These are phyloP conservation scores for Agapostemon virescens DNA, from an alignment of 2,888 invertebrate genomes.

Conservation along the genomic window DNA sequence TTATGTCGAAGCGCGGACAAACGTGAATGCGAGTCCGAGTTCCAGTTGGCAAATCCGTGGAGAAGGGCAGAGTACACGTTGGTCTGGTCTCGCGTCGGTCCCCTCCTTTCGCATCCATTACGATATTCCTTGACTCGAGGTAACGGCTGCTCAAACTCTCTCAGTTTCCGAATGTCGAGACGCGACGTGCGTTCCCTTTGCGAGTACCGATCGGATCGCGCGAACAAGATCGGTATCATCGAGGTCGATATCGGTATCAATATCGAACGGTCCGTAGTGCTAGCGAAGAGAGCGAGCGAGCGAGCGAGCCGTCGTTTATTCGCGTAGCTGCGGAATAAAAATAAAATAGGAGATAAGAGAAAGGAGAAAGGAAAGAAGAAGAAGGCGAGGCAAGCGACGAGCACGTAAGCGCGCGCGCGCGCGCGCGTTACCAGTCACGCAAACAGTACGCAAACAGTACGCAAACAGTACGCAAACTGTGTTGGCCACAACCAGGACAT, in stretches of 20 bases:
- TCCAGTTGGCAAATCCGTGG: constrained; percentile 58
- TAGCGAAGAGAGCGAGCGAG: background rate
- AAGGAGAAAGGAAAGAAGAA: background rate
- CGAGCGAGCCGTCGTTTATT: background rate
- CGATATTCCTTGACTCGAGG: constrained; percentile 17
- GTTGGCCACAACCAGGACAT: background rate
- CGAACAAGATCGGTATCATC: background rate
- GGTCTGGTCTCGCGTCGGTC: constrained; percentile 36
- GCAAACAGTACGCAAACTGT: background rate
- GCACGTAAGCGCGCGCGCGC: constrained; percentile 4
- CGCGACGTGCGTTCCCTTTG: background rate
- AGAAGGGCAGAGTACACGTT: constrained; percentile 53
- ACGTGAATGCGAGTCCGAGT: constrained; percentile 53
- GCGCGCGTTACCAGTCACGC: constrained; percentile 2
- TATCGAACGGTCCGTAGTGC: background rate
- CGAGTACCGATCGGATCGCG: background rate
- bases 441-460: no score
- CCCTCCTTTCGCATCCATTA: constrained; percentile 16
- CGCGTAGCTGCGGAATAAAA: background rate
- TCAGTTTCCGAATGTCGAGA: background rate
- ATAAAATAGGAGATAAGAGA: background rate
- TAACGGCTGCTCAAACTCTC: background rate
- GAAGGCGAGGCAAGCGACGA: background rate
- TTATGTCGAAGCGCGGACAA: constrained; percentile 51
- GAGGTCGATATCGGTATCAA: background rate